Base-by-base conservation (phyloP, 1,140 invertebrate species). In the Stegodyphus dumicola region DNA sequence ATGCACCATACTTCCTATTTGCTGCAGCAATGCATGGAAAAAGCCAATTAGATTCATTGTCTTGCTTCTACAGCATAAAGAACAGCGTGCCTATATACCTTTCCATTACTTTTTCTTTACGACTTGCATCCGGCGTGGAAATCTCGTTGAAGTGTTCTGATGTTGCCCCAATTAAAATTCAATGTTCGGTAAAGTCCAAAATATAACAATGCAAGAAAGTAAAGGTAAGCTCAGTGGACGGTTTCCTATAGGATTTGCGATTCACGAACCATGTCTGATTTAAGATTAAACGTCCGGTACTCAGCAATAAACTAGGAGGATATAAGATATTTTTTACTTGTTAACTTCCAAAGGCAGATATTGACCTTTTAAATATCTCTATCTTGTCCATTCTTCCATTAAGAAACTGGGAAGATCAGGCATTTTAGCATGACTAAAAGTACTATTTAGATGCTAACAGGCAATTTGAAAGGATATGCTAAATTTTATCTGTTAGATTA, bases 191-290 rank as follows among this genome's bases (percentile, higher is more conserved):
- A 60, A 60, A 78, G 33, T 10, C 65, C 15, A 53, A 6, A 65
- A 33, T 51, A 49, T 69, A n/a, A 70, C 69, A 49, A 48, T 48
- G 13, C 78, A 81, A 51, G 70, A 81, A 48, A 73, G 69, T 69
- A 81, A 54, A 81, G 73, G 67, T 81, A 73, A 81, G 74, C 75
- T 83, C 48, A 67, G 80, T 75, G 70, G 13, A 11, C 18, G 53
- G 15, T 71, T 75, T 66, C 64, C 51, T 13, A 17, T 66, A 83
- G 80, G 80, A 83, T 83, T 5, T 67, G 49, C 80, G 80, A 75
- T 54, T 67, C 70, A 33, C 33, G 70, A 67, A 54, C 48, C 56
- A 67, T 83, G 73, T 60, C 60, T 52, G 49, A 49, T 49, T 51
- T 51, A 71, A 52, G 49, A 52, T 49, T 33, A 33, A 6, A 5